phyloP scores from a whole-genome alignment of 2,113 vertebrate species.

The Pedionomus torquatus region DNA sequence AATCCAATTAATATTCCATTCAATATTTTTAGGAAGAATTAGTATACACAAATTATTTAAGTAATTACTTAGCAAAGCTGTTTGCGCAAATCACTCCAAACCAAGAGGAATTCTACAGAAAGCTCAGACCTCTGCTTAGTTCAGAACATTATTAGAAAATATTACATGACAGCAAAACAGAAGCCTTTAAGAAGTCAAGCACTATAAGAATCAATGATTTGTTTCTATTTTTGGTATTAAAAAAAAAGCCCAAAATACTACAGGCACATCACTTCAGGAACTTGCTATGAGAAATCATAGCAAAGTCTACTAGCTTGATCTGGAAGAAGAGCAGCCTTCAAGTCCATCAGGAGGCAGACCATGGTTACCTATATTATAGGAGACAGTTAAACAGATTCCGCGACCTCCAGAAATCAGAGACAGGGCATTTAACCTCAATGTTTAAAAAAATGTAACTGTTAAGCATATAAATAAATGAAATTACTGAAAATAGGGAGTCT shows the following conservation, averaged over 20 bases:
- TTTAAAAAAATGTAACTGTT: too few relatives aligned
- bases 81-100: background rate
- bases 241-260: background rate
- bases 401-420: background rate
- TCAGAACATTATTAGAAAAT: background rate
- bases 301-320: background rate
- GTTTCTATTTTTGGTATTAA: background rate
- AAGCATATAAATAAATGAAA: background rate
- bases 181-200: background rate
- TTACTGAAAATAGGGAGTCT: background rate
- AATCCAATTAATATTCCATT: constrained; percentile 1
- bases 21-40: background rate
- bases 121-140: background rate
- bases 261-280: background rate
- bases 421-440: too few relatives aligned
- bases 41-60: background rate
- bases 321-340: background rate
- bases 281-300: background rate
- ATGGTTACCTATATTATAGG: background rate
- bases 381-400: background rate
- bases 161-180: background rate
- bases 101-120: background rate
- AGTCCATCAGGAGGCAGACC: background rate
- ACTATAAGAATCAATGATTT: background rate
- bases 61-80: background rate